A percentile compares a stretch with the other conserved stretches of the same genome.
Evolutionary conservation across 2,888 invertebrate species (phyloP).

Genomic region (Agrotis puta): DNA sequence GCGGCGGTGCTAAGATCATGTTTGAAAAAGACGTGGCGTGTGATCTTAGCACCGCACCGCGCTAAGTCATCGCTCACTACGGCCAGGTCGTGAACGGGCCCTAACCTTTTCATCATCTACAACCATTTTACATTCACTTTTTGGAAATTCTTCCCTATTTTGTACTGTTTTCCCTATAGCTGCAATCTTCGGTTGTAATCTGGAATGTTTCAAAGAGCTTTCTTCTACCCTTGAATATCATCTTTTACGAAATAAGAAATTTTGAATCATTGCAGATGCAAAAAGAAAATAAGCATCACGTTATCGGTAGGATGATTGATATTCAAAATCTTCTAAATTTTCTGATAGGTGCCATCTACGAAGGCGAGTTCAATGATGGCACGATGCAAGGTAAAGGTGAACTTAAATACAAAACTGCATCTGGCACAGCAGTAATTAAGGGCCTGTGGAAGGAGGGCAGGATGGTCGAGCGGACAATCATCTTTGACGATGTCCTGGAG

Average conservation of each 20-base stretch:
- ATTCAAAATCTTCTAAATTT: neutral
- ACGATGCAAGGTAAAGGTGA: slow-evolving; percentile 25
- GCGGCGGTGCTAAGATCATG: too few relatives aligned
- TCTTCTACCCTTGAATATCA: neutral
- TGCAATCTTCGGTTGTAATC: too few relatives aligned
- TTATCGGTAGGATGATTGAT: neutral
- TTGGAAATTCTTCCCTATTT: neutral
- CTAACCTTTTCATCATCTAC: too few relatives aligned
- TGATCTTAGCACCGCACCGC: too few relatives aligned
- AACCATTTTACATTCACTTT: neutral
- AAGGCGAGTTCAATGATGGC: slow-evolving; percentile 24
- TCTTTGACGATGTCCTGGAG: slow-evolving; percentile 6
- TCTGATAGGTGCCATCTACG: slow-evolving; percentile 19
- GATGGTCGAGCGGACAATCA: neutral
- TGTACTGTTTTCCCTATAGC: neutral
- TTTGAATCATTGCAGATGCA: neutral
- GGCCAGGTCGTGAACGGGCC: too few relatives aligned
- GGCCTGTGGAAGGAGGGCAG: slow-evolving; percentile 16
- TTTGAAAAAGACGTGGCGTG: too few relatives aligned
- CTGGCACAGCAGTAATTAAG: slow-evolving; percentile 4
- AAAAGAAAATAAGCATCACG: neutral
- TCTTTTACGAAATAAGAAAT: neutral
- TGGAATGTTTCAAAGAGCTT: neutral
- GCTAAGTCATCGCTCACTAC: too few relatives aligned
- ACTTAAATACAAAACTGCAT: slow-evolving; percentile 6